These are phyloP conservation scores for Hydropsyche betteni DNA, from an alignment of 2,888 invertebrate species.

Conservation along the genomic window DNA sequence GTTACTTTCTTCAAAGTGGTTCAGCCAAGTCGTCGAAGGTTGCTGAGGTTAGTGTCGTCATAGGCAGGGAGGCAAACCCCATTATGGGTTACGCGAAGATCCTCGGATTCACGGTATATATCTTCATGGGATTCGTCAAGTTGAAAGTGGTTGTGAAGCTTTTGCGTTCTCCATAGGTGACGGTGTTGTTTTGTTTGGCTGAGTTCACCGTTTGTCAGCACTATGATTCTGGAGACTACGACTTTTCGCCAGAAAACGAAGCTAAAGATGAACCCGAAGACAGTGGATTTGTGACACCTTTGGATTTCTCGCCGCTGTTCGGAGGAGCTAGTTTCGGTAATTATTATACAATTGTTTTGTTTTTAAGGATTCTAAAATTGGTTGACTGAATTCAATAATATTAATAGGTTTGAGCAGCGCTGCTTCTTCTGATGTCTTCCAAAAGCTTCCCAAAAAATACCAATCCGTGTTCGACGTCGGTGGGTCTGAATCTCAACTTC, in stretches of 20 bases:
- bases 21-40: constrained; percentile 37
- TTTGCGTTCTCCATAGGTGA: constrained; percentile 57
- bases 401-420: constrained; percentile 45
- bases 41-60: neutral
- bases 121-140: neutral
- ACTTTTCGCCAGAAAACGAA: constrained; percentile 50
- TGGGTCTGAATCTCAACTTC: constrained; percentile 62
- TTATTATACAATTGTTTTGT: neutral
- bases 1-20: constrained; percentile 51
- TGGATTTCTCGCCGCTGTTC: constrained; percentile 68
- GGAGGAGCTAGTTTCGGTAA: constrained; percentile 59
- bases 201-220: constrained; percentile 40
- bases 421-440: constrained; percentile 50
- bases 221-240: constrained; percentile 44
- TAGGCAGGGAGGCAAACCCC: constrained; percentile 1
- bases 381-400: neutral
- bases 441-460: constrained; percentile 63
- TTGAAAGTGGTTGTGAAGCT: neutral
- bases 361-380: neutral
- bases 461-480: constrained; percentile 62
- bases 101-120: constrained; percentile 21
- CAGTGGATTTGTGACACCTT: constrained; percentile 64
- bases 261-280: constrained; percentile 52
- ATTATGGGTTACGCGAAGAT: constrained; percentile 11
- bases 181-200: constrained; percentile 59